Base-by-base conservation (phyloP, 2,888 invertebrate genomes). In the Lymantria dispar region DNA sequence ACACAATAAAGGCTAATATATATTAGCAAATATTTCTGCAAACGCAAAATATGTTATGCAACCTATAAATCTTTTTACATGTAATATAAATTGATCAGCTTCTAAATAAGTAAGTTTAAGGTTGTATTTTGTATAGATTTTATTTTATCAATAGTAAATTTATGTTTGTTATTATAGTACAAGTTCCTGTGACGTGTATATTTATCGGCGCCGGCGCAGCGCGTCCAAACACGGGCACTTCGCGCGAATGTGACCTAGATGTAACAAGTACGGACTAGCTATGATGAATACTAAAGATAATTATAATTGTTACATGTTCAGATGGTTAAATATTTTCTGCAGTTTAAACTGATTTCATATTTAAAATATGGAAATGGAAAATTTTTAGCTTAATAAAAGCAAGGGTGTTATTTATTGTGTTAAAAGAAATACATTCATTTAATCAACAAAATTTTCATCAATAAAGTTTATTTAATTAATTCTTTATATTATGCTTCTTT, bases 221-320 rank as follows among this genome's bases (percentile, higher is more conserved):
- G 77, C 81, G 80, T 82, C 78, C 78, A 76, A 78, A 85, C 84
- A 82, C 74, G 75, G 80, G 77, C 76, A 75, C 75, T 80, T 79
- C 77, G 79, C 83, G 85, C 83, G 83, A 86, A 80, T 88, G 87
- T 88, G 87, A 87, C 87, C 87, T 69, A 87, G 66, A 84, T 86
- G 80, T 64, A 49, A 50, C 52, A 59, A 50, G 71, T 76, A 65
- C 80, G 57, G 78, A 8, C 53, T 65, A 33, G 11, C 29, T 62
- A 50, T 15, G 74, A 56, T 69, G 76, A 80, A 73, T 66, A 41
- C 5, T 22, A 22, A 22, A 22, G 5, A 22, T 22, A 5, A 7
- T 22, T 22, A 22, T 22, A 22, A 22, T 22, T 22, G 5, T 22
- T 22, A 22, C 22, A 22, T n/a, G n/a, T n/a, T n/a, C n/a, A n/a